phyloP scores from a whole-genome alignment of 2,113 vertebrate species.

The Peromyscus maniculatus region DNA sequence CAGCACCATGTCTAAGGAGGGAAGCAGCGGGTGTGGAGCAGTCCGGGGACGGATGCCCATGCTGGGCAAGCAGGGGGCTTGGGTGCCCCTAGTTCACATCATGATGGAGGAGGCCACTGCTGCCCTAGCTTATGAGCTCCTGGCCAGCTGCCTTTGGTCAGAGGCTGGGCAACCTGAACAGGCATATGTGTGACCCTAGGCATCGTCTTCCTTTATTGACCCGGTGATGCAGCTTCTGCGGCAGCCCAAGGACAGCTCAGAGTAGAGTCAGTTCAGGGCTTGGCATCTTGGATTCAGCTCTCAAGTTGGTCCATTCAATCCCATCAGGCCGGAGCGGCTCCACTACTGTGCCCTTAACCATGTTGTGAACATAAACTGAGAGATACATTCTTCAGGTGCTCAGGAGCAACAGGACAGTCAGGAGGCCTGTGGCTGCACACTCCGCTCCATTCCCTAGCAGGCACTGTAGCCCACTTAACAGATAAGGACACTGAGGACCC shows the following conservation, averaged over 20 bases:
- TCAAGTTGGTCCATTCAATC: background rate
- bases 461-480: background rate
- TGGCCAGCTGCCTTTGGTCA: background rate
- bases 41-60: background rate
- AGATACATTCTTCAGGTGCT: background rate
- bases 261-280: background rate
- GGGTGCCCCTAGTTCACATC: background rate
- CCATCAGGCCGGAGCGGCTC: background rate
- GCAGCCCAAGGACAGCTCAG: background rate
- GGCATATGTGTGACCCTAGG: background rate
- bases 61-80: background rate
- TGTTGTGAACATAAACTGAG: background rate
- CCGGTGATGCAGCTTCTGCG: too few relatives aligned
- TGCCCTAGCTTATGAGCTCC: background rate
- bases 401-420: background rate
- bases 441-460: background rate
- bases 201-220: background rate
- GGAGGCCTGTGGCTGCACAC: background rate
- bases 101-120: background rate
- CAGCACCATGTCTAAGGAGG: background rate
- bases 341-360: background rate
- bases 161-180: background rate
- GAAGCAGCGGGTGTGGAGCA: background rate
- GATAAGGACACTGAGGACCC: background rate
- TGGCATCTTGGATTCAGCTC: background rate